A percentile compares a stretch with the other conserved stretches of the same genome.
phyloP scores from a whole-genome alignment of 2,888 invertebrate species.

The Cosmia pyralina region DNA sequence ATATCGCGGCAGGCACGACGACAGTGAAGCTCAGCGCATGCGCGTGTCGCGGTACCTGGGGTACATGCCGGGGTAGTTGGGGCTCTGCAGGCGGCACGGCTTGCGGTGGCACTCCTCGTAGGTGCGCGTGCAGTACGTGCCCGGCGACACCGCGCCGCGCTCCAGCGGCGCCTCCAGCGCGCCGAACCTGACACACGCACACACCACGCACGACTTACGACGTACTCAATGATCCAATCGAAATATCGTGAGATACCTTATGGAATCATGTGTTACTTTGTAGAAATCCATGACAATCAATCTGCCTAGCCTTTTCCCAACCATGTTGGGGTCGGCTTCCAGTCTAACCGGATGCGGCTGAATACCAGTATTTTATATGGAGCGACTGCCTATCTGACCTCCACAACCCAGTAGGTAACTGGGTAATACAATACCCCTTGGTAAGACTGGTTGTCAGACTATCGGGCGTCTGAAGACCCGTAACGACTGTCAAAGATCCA shows the following conservation, averaged over 20 bases:
- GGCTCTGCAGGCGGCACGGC: slow-evolving; percentile 96
- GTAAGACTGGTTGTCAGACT: no score
- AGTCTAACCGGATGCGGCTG: no score
- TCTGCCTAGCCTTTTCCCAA: no score
- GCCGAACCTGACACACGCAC: slow-evolving; percentile 90
- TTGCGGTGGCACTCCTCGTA: slow-evolving; percentile 96
- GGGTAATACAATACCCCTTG: no score
- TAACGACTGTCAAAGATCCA: no score
- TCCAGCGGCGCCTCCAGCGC: slow-evolving; percentile 94
- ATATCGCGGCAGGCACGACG: no score
- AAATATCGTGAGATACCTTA: not conserved
- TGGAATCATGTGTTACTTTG: not conserved
- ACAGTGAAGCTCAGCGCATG: no score
- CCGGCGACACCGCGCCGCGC: slow-evolving; percentile 95
- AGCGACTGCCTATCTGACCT: no score
- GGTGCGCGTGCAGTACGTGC: slow-evolving; percentile 95
- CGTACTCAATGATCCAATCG: not conserved
- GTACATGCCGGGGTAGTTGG: slow-evolving; percentile 97
- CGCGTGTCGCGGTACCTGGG: slow-evolving; percentile 88
- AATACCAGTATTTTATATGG: no score
- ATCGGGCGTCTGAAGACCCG: no score
- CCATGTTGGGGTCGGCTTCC: no score
- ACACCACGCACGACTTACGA: not conserved
- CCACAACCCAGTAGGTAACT: no score
- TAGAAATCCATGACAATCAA: not conserved